These are phyloP conservation scores for Ceyx cyanopectus DNA, from an alignment of 2,113 vertebrate species.

Conservation along the genomic window DNA sequence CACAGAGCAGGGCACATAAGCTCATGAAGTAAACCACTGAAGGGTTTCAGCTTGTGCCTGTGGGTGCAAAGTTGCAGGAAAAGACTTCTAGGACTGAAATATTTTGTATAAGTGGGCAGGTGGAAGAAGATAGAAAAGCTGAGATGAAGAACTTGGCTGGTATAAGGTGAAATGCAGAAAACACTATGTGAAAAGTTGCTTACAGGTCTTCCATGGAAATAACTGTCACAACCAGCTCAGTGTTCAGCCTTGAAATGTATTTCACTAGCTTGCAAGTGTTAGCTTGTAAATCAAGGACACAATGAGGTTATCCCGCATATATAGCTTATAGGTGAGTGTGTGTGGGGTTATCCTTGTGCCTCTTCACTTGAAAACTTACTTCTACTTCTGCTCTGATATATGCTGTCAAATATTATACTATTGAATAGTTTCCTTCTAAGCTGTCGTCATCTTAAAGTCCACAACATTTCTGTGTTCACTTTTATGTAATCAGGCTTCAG, in stretches of 20 bases:
- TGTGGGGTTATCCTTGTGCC: neutral
- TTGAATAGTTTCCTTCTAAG: neutral
- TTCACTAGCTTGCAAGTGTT: neutral
- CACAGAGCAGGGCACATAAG: neutral
- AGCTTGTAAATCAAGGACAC: accelerated
- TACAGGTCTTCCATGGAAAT: neutral
- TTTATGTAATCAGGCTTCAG: neutral
- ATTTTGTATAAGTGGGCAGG: neutral
- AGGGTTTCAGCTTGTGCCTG: neutral
- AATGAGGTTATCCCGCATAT: neutral
- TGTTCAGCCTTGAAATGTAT: neutral
- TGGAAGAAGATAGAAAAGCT: neutral
- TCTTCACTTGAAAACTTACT: neutral
- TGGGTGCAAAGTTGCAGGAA: neutral
- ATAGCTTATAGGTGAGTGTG: neutral
- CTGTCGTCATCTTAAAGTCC: neutral
- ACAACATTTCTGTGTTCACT: neutral
- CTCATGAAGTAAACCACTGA: neutral
- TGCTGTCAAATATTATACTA: neutral
- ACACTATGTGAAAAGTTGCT: neutral
- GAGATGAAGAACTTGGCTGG: neutral
- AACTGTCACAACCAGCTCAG: neutral
- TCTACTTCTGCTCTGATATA: neutral
- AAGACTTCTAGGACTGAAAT: neutral
- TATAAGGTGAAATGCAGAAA: neutral